Percentiles rank a stretch among this genome's conserved stretches.
Conservation (phyloP, 2,113 vertebrate species). For the Taxidea taxus region DNA sequence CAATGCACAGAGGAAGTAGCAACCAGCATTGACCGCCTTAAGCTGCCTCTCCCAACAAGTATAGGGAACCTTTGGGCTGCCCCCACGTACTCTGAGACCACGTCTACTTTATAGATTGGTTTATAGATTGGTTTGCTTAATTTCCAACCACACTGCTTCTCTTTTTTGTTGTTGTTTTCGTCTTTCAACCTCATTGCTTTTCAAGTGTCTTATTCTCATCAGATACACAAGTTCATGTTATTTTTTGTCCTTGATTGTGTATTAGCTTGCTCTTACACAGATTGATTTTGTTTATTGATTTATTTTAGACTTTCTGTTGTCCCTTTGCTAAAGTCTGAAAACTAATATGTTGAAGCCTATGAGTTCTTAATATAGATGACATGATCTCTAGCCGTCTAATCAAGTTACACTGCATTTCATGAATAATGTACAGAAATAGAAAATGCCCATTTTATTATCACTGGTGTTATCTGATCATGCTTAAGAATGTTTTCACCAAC, state of each 20-base stretch:
- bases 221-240: neutral
- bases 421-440: conserved; percentile 18
- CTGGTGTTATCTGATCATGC: conserved; percentile 55
- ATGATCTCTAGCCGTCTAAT: conserved; percentile 27
- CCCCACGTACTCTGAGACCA: neutral
- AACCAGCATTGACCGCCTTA: neutral
- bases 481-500: conserved; percentile 77
- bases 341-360: neutral
- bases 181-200: neutral
- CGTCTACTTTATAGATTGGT: neutral
- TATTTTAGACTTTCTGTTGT: neutral
- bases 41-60: neutral
- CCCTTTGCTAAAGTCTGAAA: conserved; percentile 4
- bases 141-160: neutral
- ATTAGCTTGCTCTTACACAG: neutral
- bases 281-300: conserved; percentile 15
- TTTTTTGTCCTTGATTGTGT: neutral
- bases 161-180: neutral
- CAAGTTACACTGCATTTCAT: neutral
- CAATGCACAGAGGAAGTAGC: neutral
- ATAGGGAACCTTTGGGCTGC: neutral
- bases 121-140: neutral
- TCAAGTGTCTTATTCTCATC: neutral
- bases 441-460: conserved; percentile 56
- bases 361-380: conserved; percentile 31